Conservation (phyloP, 2,113 vertebrate genomes). For the Peromyscus maniculatus region DNA sequence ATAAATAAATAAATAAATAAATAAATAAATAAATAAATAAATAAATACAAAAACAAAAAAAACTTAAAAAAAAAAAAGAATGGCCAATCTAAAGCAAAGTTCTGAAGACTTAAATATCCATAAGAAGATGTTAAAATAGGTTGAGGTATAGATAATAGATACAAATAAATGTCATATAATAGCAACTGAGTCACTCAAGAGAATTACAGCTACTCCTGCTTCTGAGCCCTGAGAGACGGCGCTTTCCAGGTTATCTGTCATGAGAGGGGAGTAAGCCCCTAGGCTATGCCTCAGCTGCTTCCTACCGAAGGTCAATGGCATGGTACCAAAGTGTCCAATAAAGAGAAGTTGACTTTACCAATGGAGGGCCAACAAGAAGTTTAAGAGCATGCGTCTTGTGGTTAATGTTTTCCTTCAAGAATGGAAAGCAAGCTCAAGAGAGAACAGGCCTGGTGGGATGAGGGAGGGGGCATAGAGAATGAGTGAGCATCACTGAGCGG, state of each 20-base stretch:
- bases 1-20: too few relatives aligned
- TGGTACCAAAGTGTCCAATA: background rate
- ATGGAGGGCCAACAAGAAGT: background rate
- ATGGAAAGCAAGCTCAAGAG: too few relatives aligned
- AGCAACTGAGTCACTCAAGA: background rate
- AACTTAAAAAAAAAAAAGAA: too few relatives aligned
- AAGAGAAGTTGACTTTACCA: background rate
- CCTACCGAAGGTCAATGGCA: background rate
- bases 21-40: too few relatives aligned
- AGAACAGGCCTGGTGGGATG: too few relatives aligned
- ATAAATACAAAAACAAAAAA: too few relatives aligned
- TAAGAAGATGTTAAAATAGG: background rate
- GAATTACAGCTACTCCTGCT: background rate
- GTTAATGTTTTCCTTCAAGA: too few relatives aligned
- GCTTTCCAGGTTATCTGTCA: background rate
- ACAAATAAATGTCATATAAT: background rate
- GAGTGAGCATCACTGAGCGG: too few relatives aligned
- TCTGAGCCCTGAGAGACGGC: background rate
- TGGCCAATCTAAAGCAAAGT: conserved; percentile 5
- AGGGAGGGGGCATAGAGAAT: too few relatives aligned
- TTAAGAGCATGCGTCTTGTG: background rate
- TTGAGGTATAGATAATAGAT: background rate
- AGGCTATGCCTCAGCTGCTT: background rate
- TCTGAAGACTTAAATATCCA: background rate
- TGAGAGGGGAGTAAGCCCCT: background rate